Base-by-base conservation (phyloP, 1,140 invertebrate genomes). In the Zaprionus davidi region DNA sequence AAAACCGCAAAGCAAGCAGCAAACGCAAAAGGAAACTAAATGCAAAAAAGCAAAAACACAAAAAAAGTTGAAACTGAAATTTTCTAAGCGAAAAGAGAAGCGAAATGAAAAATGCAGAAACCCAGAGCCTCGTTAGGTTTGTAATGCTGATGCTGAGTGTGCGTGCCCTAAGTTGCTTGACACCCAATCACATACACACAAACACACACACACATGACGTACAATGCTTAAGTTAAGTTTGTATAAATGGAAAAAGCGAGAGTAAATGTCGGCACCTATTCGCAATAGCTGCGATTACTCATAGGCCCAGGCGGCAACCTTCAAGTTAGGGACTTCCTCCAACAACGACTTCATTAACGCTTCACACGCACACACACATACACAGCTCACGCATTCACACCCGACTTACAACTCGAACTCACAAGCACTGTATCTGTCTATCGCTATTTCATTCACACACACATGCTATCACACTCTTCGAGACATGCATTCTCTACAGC, bases 211-310 rank as follows among this genome's bases (percentile, higher is more conserved):
- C 74, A 72, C 20, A 6, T 69, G 59, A 74, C 79, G 60, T 77
- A 76, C 71, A 76, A 80, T 77, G 79, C 83, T 86, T 79, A 75
- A 68, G 68, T 76, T 90, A 86, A 81, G 86, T 81, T 90, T 82
- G 82, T 86, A 86, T 85, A 70, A 69, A 65, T 60, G 55, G 72
- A 76, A 62, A 62, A 78, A 86, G 76, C 82, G 82, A 87, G 83
- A 91, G 79, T 91, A 78, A 67, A 85, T 76, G 82, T 84, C 82
- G 77, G 79, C 84, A 82, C 79, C 77, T 82, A 78, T 76, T 80
- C n/a, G 66, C 70, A 70, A 78, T 36, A 38, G 71, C 78, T 85
- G 76, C 79, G 71, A 91, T 91, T 91, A 91, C 88, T 91, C 76
- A 79, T 66, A 79, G 72, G 73, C 66, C 78, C 55, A 77, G 74